These are phyloP conservation scores for Kuschelorhynchus macadamiae DNA, from an alignment of 2,888 invertebrate species.

Conservation along the genomic window DNA sequence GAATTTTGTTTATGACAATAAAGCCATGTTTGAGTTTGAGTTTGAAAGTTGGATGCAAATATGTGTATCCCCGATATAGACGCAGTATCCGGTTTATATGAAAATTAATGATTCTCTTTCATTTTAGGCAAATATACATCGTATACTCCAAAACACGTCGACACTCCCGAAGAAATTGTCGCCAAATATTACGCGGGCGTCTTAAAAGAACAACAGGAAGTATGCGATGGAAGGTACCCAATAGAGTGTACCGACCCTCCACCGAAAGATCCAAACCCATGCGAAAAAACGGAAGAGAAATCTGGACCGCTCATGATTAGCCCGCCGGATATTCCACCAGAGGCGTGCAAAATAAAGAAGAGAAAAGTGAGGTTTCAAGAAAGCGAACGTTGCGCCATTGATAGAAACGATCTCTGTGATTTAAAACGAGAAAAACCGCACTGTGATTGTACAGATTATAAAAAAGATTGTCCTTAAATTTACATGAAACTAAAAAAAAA, in stretches of 20 bases:
- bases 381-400: conserved; percentile 60
- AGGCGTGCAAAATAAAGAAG: conserved; percentile 59
- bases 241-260: conserved; percentile 60
- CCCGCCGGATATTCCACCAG: conserved; percentile 60
- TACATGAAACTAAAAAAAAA: neutral
- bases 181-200: conserved; percentile 65
- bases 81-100: too few species aligned
- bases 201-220: conserved; percentile 61
- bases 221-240: conserved; percentile 60
- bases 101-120: too few species aligned
- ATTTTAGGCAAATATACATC: conserved; percentile 53
- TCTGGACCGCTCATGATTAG: conserved; percentile 61
- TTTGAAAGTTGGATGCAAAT: too few species aligned
- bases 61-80: too few species aligned
- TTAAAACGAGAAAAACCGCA: conserved; percentile 60
- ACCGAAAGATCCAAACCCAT: conserved; percentile 29
- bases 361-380: conserved; percentile 62
- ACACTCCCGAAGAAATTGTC: conserved; percentile 65
- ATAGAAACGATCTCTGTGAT: conserved; percentile 63
- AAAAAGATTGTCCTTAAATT: conserved; percentile 49
- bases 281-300: conserved; percentile 41
- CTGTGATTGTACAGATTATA: conserved; percentile 64
- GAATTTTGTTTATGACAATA: too few species aligned
- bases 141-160: conserved; percentile 64
- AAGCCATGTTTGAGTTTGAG: too few species aligned